phyloP scores from a whole-genome alignment of 2,797 vertebrate species.

The Coendou prehensilis region DNA sequence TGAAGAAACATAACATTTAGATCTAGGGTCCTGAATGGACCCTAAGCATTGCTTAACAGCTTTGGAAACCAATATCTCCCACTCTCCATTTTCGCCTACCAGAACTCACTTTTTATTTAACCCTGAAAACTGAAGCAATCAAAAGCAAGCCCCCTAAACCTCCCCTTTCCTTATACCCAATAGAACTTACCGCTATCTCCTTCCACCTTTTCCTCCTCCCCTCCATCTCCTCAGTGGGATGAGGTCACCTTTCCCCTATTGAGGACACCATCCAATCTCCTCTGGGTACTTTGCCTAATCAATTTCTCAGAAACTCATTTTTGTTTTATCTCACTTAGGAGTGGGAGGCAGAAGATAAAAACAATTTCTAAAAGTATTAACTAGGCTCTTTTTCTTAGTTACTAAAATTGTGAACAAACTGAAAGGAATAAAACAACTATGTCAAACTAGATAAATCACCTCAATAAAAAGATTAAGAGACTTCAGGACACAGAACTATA shows the following conservation, averaged over 20 bases:
- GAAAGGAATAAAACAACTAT: conserved; percentile 7
- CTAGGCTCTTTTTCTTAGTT: conserved; percentile 1
- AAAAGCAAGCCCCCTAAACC: background rate
- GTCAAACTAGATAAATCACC: background rate
- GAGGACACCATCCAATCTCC: background rate
- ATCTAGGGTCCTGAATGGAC: background rate
- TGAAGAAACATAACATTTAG: background rate
- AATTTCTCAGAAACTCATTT: conserved; percentile 33
- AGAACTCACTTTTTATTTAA: conserved; percentile 43
- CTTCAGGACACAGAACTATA: conserved; percentile 12
- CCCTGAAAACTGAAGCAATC: conserved; percentile 6
- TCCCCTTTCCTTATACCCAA: background rate
- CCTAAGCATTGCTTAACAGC: conserved; percentile 22
- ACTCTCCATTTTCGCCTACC: background rate
- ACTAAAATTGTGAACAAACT: conserved; percentile 27
- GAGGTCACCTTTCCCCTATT: background rate
- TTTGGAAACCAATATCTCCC: background rate
- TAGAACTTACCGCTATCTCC: background rate
- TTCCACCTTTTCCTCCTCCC: background rate
- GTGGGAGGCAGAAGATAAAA: background rate
- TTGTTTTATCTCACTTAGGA: background rate
- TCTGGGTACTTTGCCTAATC: conserved; percentile 14
- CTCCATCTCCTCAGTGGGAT: background rate
- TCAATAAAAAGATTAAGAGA: background rate
- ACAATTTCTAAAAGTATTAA: conserved; percentile 53